Evolutionary conservation across 2,113 vertebrate genomes (phyloP), one percentile per base, ranked within the genome.

Genomic region (Lophotis ruficrista): DNA sequence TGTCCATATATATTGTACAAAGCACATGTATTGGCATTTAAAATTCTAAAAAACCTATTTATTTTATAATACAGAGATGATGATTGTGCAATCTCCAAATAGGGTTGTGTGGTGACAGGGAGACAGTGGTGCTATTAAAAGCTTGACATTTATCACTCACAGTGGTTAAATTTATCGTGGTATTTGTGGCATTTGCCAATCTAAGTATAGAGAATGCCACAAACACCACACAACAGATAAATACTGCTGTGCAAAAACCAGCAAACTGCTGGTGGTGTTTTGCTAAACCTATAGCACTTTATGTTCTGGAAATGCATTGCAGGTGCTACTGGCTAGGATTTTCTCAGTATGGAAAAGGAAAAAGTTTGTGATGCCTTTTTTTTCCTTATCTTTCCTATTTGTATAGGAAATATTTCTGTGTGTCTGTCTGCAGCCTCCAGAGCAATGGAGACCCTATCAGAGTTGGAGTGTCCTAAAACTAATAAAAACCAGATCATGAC

Each of bases 141-240:
- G 94, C 90, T 90, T 97, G 96, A 94, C 93, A 94, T 97, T 97
- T 97, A 95, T 96, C 96, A 96, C 86, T 94, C 90, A 76, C 90
- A 91, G 88, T 87, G 66, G 83, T 92, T 96, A 96, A 97, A 96
- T 96, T 96, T 97, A 37, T 50, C 92, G 31, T 51, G 83, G 96
- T 95, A 96, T 96, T 97, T 93, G 50, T 91, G 93, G 95, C 61
- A 97, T 97, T 96, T 91, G 76, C 83, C 90, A 92, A 69, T 92
- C 94, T 96, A 96, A 96, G 80, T 96, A 92, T 96, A 96, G 97
- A 77, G 92, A 95, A 96, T 97, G 78, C 72, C 95, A 93, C 83
- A 94, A 96, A 96, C 93, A 82, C 87, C 72, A 65, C 70, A 65
- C 90, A 95, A 93, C 53, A 91, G 95, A 96, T 96, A 97, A 96